phyloP scores from a whole-genome alignment of 2,888 invertebrate species.

The Eupithecia dodoneata region DNA sequence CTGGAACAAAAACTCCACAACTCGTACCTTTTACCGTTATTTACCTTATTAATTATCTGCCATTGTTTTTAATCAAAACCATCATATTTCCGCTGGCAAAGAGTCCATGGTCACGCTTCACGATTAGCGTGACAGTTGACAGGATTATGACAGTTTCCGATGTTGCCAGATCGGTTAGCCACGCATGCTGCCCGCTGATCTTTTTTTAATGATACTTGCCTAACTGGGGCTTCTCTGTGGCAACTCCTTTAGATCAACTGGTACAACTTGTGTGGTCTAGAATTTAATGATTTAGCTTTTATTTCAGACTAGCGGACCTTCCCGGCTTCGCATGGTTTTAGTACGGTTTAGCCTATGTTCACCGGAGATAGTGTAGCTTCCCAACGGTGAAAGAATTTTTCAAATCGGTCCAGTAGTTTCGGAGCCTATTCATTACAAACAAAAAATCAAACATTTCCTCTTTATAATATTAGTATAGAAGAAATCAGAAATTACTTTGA shows the following conservation, averaged over 20 bases:
- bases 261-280: slow-evolving; percentile 7
- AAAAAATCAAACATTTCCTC: too few relatives aligned
- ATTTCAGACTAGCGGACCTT: too few relatives aligned
- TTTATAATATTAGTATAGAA: too few relatives aligned
- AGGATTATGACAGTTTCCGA: slow-evolving; percentile 57
- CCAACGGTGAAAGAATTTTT: too few relatives aligned
- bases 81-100: slow-evolving; percentile 35
- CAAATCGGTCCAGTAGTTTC: too few relatives aligned
- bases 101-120: slow-evolving; percentile 42
- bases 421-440: too few relatives aligned
- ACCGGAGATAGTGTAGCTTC: too few relatives aligned
- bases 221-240: slow-evolving; percentile 34
- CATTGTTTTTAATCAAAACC: slow-evolving; percentile 40
- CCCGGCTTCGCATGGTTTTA: too few relatives aligned
- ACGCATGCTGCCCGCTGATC: slow-evolving; percentile 53
- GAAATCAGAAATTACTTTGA: too few relatives aligned
- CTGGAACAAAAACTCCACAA: background rate
- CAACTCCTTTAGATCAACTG: slow-evolving; percentile 19
- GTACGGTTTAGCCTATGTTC: too few relatives aligned
- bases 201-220: slow-evolving; percentile 41
- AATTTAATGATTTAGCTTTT: background rate
- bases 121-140: slow-evolving; percentile 46
- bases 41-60: slow-evolving; percentile 31
- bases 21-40: slow-evolving; percentile 13
- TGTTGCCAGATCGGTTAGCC: slow-evolving; percentile 55